Percentiles rank a stretch among this genome's conserved stretches.
phyloP scores from a whole-genome alignment of 2,113 vertebrate genomes.

The Chinchilla lanigera region DNA sequence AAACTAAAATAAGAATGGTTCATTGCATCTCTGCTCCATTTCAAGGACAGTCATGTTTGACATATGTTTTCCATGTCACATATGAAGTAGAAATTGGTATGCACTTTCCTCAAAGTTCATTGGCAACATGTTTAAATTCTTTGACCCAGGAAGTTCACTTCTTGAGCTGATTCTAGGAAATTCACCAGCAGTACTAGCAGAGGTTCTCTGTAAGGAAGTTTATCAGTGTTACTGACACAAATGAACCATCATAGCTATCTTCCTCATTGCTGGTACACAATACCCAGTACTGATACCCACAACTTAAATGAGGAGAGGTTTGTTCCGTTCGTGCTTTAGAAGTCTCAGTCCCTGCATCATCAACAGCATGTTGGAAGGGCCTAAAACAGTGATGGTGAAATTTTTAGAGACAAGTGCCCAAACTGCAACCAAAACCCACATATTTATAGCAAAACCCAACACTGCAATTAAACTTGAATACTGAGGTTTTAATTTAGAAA shows the following conservation, averaged over 20 bases:
- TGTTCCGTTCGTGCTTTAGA: not conserved
- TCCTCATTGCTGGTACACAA: not conserved
- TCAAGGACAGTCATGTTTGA: not conserved
- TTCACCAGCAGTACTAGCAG: not conserved
- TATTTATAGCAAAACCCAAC: not conserved
- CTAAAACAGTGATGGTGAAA: not conserved
- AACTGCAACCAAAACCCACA: not conserved
- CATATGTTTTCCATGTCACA: fast-evolving
- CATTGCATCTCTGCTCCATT: not conserved
- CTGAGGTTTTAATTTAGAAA: not conserved
- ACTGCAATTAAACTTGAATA: not conserved
- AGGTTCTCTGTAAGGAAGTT: not conserved
- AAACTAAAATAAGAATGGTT: not conserved
- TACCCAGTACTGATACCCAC: not conserved
- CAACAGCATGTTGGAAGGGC: not conserved
- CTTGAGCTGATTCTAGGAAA: not conserved
- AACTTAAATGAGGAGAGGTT: not conserved
- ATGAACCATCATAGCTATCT: not conserved
- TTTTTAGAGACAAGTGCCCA: not conserved
- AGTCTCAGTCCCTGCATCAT: not conserved
- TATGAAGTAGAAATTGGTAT: not conserved
- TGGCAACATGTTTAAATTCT: not conserved
- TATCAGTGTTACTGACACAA: not conserved
- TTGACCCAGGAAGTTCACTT: not conserved
- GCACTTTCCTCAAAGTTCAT: not conserved